phyloP scores from a whole-genome alignment of 2,113 vertebrate species.

The Salvelinus fontinalis region DNA sequence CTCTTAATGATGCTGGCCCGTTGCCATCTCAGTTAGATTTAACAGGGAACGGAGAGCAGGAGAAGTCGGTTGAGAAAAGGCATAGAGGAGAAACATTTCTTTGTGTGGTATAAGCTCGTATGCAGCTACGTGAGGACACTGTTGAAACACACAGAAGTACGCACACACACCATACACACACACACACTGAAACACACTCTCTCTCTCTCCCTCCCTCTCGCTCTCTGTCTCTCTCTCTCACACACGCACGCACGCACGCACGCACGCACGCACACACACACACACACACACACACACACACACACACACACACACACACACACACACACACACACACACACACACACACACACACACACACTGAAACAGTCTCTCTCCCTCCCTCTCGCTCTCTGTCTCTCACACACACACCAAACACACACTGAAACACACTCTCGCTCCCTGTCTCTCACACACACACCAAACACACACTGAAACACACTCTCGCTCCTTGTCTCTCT shows the following conservation, averaged over 20 bases:
- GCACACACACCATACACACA: neutral
- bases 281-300: neutral
- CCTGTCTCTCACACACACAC: neutral
- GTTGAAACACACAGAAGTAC: conserved; percentile 6
- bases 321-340: conserved; percentile 1
- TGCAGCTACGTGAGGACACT: conserved; percentile 18
- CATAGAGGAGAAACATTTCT: conserved; percentile 36
- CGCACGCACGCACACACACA: conserved; percentile 5
- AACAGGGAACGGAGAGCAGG: neutral
- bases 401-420: neutral
- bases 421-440: neutral
- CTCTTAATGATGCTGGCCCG: conserved; percentile 35
- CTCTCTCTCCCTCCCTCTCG: no score
- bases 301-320: neutral
- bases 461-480: no score
- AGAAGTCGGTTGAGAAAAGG: conserved; percentile 14
- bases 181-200: neutral
- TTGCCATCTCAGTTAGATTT: conserved; percentile 37
- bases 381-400: no score
- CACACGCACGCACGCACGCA: neutral
- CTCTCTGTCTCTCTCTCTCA: no score
- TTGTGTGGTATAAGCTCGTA: conserved; percentile 23
- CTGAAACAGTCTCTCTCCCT: neutral
- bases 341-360: neutral
- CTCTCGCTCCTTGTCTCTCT: no score